phyloP scores from a whole-genome alignment of 1,140 invertebrate species.

The Musca vetustissima region DNA sequence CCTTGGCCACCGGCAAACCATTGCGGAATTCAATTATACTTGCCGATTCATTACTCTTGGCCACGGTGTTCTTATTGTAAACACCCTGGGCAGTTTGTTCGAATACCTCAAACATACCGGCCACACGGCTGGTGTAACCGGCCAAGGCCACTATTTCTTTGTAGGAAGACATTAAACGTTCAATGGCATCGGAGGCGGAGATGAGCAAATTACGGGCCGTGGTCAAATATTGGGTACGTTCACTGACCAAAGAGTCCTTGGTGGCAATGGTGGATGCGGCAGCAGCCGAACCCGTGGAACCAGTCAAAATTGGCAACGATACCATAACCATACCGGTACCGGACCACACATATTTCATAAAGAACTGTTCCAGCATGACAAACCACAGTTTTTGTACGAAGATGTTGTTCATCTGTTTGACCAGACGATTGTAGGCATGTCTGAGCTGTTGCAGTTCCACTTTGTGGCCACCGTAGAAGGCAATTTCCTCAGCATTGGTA shows the following conservation, averaged over 20 bases:
- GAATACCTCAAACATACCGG: slow-evolving; percentile 93
- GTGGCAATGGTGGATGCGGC: background rate
- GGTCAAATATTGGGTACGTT: slow-evolving; percentile 91
- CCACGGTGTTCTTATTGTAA: slow-evolving; percentile 71
- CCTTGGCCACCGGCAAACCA: slow-evolving; percentile 74
- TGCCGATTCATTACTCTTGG: slow-evolving; percentile 57
- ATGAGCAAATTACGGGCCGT: slow-evolving; percentile 92
- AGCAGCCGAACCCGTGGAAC: background rate
- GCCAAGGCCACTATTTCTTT: slow-evolving; percentile 95
- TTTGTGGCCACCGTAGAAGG: slow-evolving; percentile 93
- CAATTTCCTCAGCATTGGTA: slow-evolving; percentile 96
- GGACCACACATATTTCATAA: slow-evolving; percentile 99
- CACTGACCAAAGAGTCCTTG: slow-evolving; percentile 65
- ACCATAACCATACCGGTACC: slow-evolving; percentile 93
- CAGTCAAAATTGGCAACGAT: slow-evolving; percentile 74
- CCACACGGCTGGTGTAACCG: slow-evolving; percentile 91
- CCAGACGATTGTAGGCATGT: slow-evolving; percentile 76
- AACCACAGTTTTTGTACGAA: slow-evolving; percentile 93
- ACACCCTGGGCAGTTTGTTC: slow-evolving; percentile 82
- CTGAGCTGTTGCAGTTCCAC: slow-evolving; percentile 84
- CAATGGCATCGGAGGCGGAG: slow-evolving; percentile 94
- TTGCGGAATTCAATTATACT: slow-evolving; percentile 68
- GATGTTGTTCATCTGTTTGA: slow-evolving; percentile 83
- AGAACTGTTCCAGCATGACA: slow-evolving; percentile 96
- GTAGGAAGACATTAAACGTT: slow-evolving; percentile 96